phyloP scores from a whole-genome alignment of 2,113 vertebrate genomes.

The Petromus typicus region DNA sequence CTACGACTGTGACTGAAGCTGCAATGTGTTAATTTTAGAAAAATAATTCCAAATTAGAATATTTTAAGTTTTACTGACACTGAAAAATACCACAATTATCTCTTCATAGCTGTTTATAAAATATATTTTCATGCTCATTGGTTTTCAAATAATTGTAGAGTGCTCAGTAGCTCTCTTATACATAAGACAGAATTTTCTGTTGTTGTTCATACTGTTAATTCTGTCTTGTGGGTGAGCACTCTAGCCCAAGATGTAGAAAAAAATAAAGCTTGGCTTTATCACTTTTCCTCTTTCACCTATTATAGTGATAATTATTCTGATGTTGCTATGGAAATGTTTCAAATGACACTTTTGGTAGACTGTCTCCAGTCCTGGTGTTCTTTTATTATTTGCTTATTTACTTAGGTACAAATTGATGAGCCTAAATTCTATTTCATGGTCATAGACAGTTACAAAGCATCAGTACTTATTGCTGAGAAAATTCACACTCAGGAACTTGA shows the following conservation, averaged over 20 bases:
- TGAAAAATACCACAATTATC: background rate
- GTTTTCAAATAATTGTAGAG: conserved; percentile 21
- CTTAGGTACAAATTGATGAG: background rate
- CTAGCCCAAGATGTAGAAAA: conserved; percentile 31
- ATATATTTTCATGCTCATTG: background rate
- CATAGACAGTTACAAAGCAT: background rate
- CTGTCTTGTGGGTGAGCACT: conserved; percentile 51
- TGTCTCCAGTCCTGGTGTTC: background rate
- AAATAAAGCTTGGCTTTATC: conserved; percentile 59
- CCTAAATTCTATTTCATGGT: background rate
- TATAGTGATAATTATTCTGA: conserved; percentile 65
- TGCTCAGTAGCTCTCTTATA: background rate
- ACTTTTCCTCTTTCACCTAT: conserved; percentile 53
- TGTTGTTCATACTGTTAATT: conserved; percentile 27
- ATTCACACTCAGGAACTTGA: background rate
- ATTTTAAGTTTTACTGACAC: background rate
- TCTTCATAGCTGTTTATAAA: background rate
- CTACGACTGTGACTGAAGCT: background rate
- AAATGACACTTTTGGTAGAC: background rate
- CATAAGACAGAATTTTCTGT: conserved; percentile 37
- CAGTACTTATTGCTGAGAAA: background rate
- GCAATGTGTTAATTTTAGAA: conserved; percentile 31
- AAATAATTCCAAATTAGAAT: conserved; percentile 31
- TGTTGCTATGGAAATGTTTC: conserved; percentile 68
- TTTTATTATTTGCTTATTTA: conserved; percentile 28